phyloP scores from a whole-genome alignment of 1,140 invertebrate species.

The Drosophila pruinosa region DNA sequence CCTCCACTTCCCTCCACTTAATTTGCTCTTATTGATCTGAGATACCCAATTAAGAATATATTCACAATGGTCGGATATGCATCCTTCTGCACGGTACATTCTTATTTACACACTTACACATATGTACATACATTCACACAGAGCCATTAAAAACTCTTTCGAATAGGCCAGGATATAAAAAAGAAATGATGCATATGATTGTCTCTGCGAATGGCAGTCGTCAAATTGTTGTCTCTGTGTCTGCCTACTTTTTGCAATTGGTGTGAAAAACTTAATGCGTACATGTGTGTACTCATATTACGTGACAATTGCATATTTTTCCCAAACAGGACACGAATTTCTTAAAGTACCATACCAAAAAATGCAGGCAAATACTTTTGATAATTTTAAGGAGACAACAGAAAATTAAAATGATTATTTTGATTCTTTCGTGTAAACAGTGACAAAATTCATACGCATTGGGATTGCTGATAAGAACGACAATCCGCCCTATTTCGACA shows the following conservation, averaged over 20 bases:
- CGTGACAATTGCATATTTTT: conserved; percentile 65
- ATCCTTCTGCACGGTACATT: no score
- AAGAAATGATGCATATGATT: conserved; percentile 48
- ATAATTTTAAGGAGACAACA: conserved; percentile 15
- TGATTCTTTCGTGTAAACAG: conserved; percentile 83
- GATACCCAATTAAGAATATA: no score
- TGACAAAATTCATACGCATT: conserved; percentile 95
- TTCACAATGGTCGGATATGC: no score
- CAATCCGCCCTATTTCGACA: conserved; percentile 98
- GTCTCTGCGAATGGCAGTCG: conserved; percentile 54
- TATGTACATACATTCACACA: no score
- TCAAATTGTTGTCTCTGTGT: conserved; percentile 59
- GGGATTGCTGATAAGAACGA: conserved; percentile 98
- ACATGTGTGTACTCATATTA: conserved; percentile 43
- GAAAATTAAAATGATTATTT: conserved; percentile 43
- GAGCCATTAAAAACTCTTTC: conserved; percentile 17
- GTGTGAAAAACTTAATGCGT: conserved; percentile 37
- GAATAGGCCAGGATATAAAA: conserved; percentile 9
- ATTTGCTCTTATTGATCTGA: no score
- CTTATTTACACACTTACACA: no score
- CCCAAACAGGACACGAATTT: neutral
- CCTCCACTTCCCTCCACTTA: no score
- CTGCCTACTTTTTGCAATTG: conserved; percentile 51
- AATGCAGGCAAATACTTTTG: neutral
- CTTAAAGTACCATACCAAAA: conserved; percentile 8